Evolutionary conservation across 2,113 vertebrate genomes (phyloP).

Genomic region (Phyllostomus hastatus): DNA sequence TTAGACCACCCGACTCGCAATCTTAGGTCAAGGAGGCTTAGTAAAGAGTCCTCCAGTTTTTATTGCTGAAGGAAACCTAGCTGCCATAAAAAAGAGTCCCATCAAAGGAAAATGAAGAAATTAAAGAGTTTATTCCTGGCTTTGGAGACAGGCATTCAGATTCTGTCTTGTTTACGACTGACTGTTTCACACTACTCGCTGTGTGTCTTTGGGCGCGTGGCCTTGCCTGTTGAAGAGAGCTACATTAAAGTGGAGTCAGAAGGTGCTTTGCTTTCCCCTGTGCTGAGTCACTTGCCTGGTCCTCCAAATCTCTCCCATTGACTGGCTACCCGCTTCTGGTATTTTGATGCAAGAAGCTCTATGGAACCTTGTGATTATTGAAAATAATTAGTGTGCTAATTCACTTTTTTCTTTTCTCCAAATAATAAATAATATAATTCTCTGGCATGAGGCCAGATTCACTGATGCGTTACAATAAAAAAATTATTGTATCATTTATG

Average conservation of each 20-base stretch:
- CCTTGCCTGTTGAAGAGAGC: neutral
- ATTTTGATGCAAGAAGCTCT: neutral
- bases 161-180: neutral
- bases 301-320: neutral
- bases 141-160: neutral
- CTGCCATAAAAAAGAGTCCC: neutral
- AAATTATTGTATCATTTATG: neutral
- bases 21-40: neutral
- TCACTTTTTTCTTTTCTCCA: neutral
- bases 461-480: neutral
- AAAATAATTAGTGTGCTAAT: neutral
- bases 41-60: neutral
- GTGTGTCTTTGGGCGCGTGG: neutral
- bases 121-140: neutral
- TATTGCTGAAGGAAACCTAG: neutral
- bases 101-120: neutral
- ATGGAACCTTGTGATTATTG: too few species aligned
- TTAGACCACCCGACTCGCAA: neutral
- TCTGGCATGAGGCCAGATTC: neutral
- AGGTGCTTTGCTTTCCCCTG: neutral
- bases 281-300: neutral
- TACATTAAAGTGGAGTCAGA: neutral
- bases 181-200: neutral
- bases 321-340: neutral
- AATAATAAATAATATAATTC: neutral